phyloP scores from a whole-genome alignment of 2,113 vertebrate genomes.

The Hemicordylus capensis region DNA sequence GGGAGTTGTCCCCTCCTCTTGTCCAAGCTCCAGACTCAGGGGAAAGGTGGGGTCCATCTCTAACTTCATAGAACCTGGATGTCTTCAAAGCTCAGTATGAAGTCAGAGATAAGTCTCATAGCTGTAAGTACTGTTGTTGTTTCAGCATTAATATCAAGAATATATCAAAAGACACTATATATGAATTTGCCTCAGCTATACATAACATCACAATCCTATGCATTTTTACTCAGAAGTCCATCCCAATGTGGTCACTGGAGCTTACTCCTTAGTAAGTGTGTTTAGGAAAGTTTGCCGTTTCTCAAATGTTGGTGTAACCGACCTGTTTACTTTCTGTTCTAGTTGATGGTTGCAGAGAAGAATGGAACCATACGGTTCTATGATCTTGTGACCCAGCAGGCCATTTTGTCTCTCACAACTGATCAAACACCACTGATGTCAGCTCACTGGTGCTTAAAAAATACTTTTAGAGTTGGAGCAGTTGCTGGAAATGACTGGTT shows the following conservation, averaged over 20 bases:
- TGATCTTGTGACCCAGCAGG: conserved; percentile 90
- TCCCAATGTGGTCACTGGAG: too few species aligned
- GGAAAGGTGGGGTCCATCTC: background rate
- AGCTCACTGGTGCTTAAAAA: conserved; percentile 94
- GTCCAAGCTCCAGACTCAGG: background rate
- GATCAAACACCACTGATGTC: conserved; percentile 90
- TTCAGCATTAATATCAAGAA: background rate
- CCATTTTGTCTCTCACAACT: conserved; percentile 92
- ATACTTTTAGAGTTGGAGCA: conserved; percentile 93
- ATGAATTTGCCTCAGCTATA: background rate
- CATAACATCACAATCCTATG: too few species aligned
- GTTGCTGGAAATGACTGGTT: conserved; percentile 95
- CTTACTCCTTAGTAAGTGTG: too few species aligned
- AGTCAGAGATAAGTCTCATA: background rate
- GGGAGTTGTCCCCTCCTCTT: background rate
- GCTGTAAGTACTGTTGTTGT: background rate
- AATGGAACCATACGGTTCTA: conserved; percentile 94
- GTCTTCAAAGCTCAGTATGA: background rate
- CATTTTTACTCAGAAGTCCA: too few species aligned
- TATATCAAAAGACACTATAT: background rate
- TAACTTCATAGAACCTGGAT: background rate
- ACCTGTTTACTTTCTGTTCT: conserved; percentile 46
- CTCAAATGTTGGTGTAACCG: background rate
- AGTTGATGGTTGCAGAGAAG: conserved; percentile 98
- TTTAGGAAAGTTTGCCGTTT: background rate